These are phyloP conservation scores for Toxotes lorentzi DNA, from an alignment of 2,797 vertebrate species.

Conservation along the genomic window DNA sequence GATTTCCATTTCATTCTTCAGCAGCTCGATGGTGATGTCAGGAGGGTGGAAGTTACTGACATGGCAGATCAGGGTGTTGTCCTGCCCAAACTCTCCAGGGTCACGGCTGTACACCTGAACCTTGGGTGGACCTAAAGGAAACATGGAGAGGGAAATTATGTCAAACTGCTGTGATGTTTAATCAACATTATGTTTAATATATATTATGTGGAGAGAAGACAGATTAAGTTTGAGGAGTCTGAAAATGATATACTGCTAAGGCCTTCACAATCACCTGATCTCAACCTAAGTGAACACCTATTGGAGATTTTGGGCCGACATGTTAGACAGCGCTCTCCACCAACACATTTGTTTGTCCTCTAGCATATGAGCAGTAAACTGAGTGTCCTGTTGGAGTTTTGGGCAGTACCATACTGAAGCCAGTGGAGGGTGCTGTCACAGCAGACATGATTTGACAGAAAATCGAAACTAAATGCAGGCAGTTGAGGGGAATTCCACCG, in stretches of 20 bases:
- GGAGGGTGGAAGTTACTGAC: slow-evolving; percentile 88
- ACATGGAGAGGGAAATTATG: not conserved
- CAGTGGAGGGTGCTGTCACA: not conserved
- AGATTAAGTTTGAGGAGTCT: not conserved
- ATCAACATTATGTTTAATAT: too few relatives aligned
- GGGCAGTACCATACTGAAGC: not conserved
- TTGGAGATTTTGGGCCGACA: too few relatives aligned
- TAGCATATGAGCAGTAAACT: not conserved
- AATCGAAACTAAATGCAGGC: slow-evolving; percentile 58
- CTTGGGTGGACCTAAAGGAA: slow-evolving; percentile 70
- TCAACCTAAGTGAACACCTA: too few relatives aligned
- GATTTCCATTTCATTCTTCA: slow-evolving; percentile 65
- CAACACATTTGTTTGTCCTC: not conserved
- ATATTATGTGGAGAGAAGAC: too few relatives aligned
- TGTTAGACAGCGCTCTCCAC: too few relatives aligned
- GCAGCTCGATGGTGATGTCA: slow-evolving; percentile 80
- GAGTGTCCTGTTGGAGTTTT: not conserved
- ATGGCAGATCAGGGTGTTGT: slow-evolving; percentile 88
- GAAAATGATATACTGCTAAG: not conserved
- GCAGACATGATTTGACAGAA: slow-evolving; percentile 1
- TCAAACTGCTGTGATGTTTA: not conserved
- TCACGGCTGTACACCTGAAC: slow-evolving; percentile 85
- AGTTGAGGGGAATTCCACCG: slow-evolving; percentile 38
- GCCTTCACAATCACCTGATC: too few relatives aligned
- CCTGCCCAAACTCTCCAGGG: not conserved